A percentile compares a stretch with the other conserved stretches of the same genome.
Evolutionary conservation across 2,113 vertebrate species (phyloP).

Genomic region (Pterocles burchelli): DNA sequence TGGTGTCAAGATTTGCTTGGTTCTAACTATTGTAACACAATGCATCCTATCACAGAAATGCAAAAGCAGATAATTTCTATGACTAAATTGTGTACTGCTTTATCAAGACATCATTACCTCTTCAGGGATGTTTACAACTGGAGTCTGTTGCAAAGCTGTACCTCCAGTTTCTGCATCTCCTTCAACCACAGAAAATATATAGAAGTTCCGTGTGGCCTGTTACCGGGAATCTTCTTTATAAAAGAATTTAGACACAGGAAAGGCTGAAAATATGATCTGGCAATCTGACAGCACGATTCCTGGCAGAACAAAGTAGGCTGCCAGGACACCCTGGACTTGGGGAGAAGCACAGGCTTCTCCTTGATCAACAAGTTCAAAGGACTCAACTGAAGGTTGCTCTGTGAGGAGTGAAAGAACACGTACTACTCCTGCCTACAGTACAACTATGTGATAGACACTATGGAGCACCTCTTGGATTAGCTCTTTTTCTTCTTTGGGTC

Average conservation of each 20-base stretch:
- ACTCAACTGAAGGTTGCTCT: not conserved
- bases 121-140: not conserved
- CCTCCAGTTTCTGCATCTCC: not conserved
- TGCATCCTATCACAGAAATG: not conserved
- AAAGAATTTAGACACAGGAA: not conserved
- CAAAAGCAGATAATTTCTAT: not conserved
- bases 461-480: not conserved
- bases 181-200: not conserved
- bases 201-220: not conserved
- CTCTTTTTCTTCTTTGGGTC: not conserved
- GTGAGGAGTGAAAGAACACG: not conserved
- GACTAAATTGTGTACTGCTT: not conserved
- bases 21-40: not conserved
- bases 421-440: not conserved
- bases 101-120: not conserved
- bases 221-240: not conserved
- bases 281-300: not conserved
- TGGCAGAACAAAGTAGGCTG: not conserved
- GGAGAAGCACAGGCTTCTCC: not conserved
- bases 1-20: not conserved
- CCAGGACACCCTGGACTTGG: not conserved
- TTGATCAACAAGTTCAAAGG: not conserved
- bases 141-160: not conserved
- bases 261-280: not conserved
- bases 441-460: not conserved